Evolutionary conservation across 2,113 vertebrate species (phyloP), one percentile per base, ranked within the genome.

Genomic region (Limnothrissa miodon): DNA sequence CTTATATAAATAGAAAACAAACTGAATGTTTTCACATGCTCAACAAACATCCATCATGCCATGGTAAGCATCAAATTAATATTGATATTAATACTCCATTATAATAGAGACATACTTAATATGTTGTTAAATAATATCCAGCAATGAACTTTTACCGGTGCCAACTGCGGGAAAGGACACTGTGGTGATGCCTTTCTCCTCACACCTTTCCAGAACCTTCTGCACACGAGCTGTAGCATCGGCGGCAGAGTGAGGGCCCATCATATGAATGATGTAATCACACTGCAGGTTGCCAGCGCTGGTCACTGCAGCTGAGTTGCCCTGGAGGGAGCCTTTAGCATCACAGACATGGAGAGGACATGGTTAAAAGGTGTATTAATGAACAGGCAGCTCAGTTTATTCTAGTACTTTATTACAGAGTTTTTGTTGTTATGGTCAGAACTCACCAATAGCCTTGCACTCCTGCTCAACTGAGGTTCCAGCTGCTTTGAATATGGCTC

Each of bases 111-210:
- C n/a, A 29, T 23, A 62, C 9, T 36, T 74, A 10, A 74, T 36
- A 23, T 56, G 36, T 33, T 48, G 66, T 36, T 56, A 45, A n/a
- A n/a, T n/a, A n/a, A 21, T 48, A 19, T 62, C n/a, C 36, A 29
- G 11, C 62, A 25, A 70, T 36, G 3, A 74, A 36, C 29, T 0
- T 46, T 46, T 87, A 92, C 92, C 92, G 21, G 92, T 92, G 79
- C 90, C 90, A 0, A 92, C 59, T 39, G 92, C 90, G 59, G 92
- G 92, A 29, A 93, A 91, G 42, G 91, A 92, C 51, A 93, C 45
- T 0, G 92, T 90, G 48, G 87, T 87, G 79, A 93, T 87, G 36
- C 87, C 56, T 11, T 88, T 86, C 79, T 89, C 87, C 84, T 93
- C 92, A 33, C 91, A 92, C 62, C 83, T 62, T 44, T 91, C 86